Base-by-base conservation (phyloP, 1,140 invertebrate species). In the Choristoneura fumiferana region DNA sequence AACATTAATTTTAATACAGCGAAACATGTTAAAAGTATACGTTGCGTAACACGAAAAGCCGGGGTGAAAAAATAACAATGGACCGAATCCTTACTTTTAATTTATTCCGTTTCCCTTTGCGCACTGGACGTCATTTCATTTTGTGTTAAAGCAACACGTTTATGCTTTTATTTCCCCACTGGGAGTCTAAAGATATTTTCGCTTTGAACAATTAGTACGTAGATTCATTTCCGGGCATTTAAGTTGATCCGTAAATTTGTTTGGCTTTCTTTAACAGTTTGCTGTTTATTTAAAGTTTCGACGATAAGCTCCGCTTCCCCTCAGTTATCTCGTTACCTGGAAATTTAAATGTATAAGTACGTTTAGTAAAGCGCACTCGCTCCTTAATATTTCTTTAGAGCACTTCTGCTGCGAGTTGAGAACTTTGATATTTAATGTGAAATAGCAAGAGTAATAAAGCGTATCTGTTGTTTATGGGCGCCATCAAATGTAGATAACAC, bases 311-410 rank as follows among this genome's bases (percentile, higher is more conserved):
- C 43, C n/a, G n/a, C n/a, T n/a, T n/a, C n/a, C n/a, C 57, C 22
- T 18, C 67, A 76, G 66, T 75, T 78, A 77, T 82, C 69, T 81
- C 67, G 76, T 83, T 79, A 78, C 68, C 67, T 67, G 62, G 73
- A 75, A 81, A 78, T n/a, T n/a, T n/a, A n/a, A n/a, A n/a, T n/a
- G n/a, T n/a, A n/a, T 78, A 81, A 82, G 78, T 81, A 72, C 78
- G 80, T 82, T 74, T 72, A 65, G 62, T 61, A 65, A 73, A 66
- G 62, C 71, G 67, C 63, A 76, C 71, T 77, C 73, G 57, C 66
- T 60, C 60, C 73, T 71, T 73, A 76, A 65, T 65, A 78, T 71
- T 76, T 74, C 61, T 63, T 78, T 68, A 74, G 64, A 67, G 75
- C 70, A 67, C 62, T 61, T 61, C 66, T 60, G 66, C 53, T 76